Evolutionary conservation across 2,113 vertebrate species (phyloP), one percentile per base, ranked within the genome.

Genomic region (Salvator merianae): DNA sequence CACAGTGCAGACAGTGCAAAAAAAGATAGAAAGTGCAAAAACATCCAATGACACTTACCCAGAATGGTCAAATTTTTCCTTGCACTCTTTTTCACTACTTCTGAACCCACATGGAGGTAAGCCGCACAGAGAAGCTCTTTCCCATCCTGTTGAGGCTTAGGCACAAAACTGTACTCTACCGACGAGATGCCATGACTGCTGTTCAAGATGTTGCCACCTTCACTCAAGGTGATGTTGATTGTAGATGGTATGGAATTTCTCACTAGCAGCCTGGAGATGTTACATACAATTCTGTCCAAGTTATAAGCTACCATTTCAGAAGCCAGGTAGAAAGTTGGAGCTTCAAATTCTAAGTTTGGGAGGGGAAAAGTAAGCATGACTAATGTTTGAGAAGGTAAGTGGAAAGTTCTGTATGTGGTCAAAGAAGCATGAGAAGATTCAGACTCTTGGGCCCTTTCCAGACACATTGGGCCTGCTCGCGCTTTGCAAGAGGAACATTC

Each of bases 41-140:
- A n/a, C n/a, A n/a, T n/a, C n/a, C n/a, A 83, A 77, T 38, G 16
- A 43, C 53, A 63, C 83, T 84, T 34, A 84, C 83, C 75, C 13
- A 28, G 36, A 65, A 90, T 47, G 5, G 38, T 7, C 34, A 90
- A 47, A 4, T 0, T 12, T 22, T 6, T 18, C 0, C 3, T 7
- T 7, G 78, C 0, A 16, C 34, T 81, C 32, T 73, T 16, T n/a
- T 4, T 20, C 32, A 88, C 8, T 3, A 12, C 59, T 13, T n/a
- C 38, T 50, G 2, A n/a, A 30, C 81, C 47, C 38, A 90, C 68
- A 9, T 0, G 50, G 1, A 90, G 34, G 5, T 0, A 0, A 30
- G 87, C 87, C 6, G 28, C 4, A 10, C 89, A 90, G 13, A 34
- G 16, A 20, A 90, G 36, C 34, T 50, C 53, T n/a, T 0, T 9